phyloP scores from a whole-genome alignment of 2,888 invertebrate genomes.

The Colletes collaris region DNA sequence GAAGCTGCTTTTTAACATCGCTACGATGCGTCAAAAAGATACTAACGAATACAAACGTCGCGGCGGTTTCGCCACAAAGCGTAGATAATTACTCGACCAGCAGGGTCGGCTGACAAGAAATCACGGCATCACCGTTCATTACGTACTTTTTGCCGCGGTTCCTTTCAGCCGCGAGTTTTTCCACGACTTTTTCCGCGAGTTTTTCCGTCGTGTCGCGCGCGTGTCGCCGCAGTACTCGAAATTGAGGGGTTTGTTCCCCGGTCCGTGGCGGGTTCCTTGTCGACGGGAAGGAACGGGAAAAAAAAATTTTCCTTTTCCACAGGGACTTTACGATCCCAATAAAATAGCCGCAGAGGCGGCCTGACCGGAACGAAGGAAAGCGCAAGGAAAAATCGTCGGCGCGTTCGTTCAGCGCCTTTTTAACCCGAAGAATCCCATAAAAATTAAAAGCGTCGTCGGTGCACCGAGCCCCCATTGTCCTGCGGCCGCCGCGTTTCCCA shows the following conservation, averaged over 20 bases:
- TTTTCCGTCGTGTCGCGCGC: slow-evolving; percentile 51
- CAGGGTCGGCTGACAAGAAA: neutral
- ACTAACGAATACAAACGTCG: neutral
- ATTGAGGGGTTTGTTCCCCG: neutral
- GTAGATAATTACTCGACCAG: slow-evolving; percentile 39
- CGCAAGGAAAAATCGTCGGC: slow-evolving; percentile 3
- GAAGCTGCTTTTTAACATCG: neutral
- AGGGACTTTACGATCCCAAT: slow-evolving; percentile 67
- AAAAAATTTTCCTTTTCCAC: slow-evolving; percentile 37
- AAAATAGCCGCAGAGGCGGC: slow-evolving; percentile 58
- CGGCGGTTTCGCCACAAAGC: slow-evolving; percentile 9
- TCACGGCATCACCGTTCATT: slow-evolving; percentile 53
- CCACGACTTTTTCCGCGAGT: slow-evolving; percentile 61
- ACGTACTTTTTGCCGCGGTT: slow-evolving; percentile 45
- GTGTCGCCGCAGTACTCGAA: slow-evolving; percentile 32
- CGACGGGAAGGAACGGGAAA: neutral
- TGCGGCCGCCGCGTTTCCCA: slow-evolving; percentile 48
- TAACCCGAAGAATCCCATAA: slow-evolving; percentile 74
- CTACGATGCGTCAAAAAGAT: neutral
- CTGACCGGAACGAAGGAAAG: neutral
- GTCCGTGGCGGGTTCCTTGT: neutral
- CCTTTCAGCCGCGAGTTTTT: slow-evolving; percentile 52
- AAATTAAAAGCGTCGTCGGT: slow-evolving; percentile 76
- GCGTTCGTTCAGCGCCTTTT: slow-evolving; percentile 59
- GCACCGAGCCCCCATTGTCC: slow-evolving; percentile 62